Evolutionary conservation across 2,113 vertebrate species (phyloP).

Genomic region (Platysteira castanea): DNA sequence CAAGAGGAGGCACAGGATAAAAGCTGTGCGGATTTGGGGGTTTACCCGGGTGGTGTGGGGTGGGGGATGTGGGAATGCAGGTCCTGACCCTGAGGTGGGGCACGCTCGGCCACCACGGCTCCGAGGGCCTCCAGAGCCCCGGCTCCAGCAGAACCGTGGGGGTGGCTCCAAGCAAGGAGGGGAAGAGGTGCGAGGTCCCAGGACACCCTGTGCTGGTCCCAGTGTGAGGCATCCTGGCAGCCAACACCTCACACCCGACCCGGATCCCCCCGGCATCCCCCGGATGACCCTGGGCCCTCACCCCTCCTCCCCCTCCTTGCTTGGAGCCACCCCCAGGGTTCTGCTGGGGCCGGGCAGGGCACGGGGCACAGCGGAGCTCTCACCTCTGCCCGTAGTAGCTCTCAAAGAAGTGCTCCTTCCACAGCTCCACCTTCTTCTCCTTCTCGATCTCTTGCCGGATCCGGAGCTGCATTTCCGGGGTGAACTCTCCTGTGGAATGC

Average conservation of each 20-base stretch:
- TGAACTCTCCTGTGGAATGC: slow-evolving; percentile 86
- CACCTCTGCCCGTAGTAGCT: slow-evolving; percentile 96
- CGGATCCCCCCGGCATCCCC: fast-evolving
- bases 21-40: not conserved
- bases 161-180: not conserved
- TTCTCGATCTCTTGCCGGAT: slow-evolving; percentile 97
- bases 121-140: fast-evolving
- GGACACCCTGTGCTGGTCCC: fast-evolving
- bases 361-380: not conserved
- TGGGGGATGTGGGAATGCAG: not conserved
- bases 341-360: not conserved
- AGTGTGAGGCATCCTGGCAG: not conserved
- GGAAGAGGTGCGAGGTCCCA: not conserved
- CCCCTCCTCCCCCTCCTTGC: too few relatives aligned
- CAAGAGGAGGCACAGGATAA: not conserved
- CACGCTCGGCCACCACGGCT: fast-evolving
- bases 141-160: fast-evolving
- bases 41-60: not conserved
- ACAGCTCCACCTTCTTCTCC: slow-evolving; percentile 94
- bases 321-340: too few relatives aligned
- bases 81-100: not conserved
- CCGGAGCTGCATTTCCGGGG: slow-evolving; percentile 93
- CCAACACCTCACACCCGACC: not conserved
- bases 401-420: slow-evolving; percentile 96
- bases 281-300: too few relatives aligned